These are phyloP conservation scores for Eupithecia vulgata DNA, from an alignment of 2,888 invertebrate species.

Conservation along the genomic window DNA sequence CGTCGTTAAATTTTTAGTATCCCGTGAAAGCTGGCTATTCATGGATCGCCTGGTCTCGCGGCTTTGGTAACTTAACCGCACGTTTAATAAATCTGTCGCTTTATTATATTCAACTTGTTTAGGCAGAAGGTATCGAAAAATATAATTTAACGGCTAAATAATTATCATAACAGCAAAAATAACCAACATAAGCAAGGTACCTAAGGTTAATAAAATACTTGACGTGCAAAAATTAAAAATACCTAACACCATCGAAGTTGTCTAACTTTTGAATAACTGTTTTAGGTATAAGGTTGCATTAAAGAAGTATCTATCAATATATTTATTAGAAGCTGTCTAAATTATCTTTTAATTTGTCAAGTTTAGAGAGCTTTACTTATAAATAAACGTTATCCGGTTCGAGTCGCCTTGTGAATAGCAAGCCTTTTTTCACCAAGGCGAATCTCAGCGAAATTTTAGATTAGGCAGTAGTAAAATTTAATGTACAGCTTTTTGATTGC, in stretches of 20 bases:
- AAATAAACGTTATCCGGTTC: not conserved
- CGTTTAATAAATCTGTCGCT: not conserved
- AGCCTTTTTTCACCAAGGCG: constrained; percentile 59
- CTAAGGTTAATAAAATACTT: no score
- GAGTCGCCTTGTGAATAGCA: constrained; percentile 44
- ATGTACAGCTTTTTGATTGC: constrained; percentile 62
- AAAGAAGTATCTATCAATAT: no score
- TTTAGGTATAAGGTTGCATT: no score
- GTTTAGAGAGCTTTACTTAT: no score
- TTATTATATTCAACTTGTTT: not conserved
- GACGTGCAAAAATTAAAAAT: no score
- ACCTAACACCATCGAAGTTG: no score
- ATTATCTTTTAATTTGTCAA: no score
- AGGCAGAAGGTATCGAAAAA: not conserved
- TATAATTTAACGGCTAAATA: not conserved
- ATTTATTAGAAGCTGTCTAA: no score
- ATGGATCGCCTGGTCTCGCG: constrained; percentile 42
- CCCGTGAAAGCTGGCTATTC: constrained; percentile 54
- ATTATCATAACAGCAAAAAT: not conserved
- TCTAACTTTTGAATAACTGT: no score
- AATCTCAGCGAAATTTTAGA: constrained; percentile 79
- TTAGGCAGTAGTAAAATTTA: constrained; percentile 72
- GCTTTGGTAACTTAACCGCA: not conserved
- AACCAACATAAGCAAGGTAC: no score
- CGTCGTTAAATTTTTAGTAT: constrained; percentile 72